Evolutionary conservation across 2,113 vertebrate species (phyloP).

Genomic region (Alligator mississippiensis): DNA sequence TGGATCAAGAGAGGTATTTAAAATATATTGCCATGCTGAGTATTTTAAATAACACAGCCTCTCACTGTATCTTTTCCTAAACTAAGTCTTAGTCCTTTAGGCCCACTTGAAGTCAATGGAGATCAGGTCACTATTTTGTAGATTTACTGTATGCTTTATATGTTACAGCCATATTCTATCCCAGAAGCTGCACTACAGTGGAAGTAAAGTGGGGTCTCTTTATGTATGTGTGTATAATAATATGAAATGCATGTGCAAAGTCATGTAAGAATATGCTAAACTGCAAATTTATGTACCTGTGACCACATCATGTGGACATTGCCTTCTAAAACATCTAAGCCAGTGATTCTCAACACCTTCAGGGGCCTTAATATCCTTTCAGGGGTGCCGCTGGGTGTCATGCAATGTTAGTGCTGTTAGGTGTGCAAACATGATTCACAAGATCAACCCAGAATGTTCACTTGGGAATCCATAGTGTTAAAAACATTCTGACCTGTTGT

Average conservation of each 20-base stretch:
- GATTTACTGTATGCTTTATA: background rate
- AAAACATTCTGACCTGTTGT: too few species aligned
- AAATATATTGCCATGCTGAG: background rate
- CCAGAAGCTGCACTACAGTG: background rate
- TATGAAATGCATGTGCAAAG: background rate
- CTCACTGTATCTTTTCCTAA: background rate
- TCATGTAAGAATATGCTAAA: background rate
- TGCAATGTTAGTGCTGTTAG: too few species aligned
- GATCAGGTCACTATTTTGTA: background rate
- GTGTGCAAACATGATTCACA: too few species aligned
- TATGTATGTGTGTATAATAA: background rate
- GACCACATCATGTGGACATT: accelerated
- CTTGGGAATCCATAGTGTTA: too few species aligned
- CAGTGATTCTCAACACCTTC: background rate
- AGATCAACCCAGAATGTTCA: too few species aligned
- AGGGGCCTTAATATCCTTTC: too few species aligned
- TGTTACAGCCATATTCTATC: background rate
- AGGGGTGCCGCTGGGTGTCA: too few species aligned
- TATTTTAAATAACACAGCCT: background rate
- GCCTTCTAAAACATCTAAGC: background rate
- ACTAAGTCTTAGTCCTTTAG: background rate
- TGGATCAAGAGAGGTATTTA: background rate
- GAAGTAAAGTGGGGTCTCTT: background rate
- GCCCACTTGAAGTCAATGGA: background rate
- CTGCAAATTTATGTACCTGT: background rate